A percentile compares a stretch with the other conserved stretches of the same genome.
These are phyloP conservation scores for Muricea muricata DNA, from an alignment of 92 coral and sea anemone genomes.

Conservation along the genomic window DNA sequence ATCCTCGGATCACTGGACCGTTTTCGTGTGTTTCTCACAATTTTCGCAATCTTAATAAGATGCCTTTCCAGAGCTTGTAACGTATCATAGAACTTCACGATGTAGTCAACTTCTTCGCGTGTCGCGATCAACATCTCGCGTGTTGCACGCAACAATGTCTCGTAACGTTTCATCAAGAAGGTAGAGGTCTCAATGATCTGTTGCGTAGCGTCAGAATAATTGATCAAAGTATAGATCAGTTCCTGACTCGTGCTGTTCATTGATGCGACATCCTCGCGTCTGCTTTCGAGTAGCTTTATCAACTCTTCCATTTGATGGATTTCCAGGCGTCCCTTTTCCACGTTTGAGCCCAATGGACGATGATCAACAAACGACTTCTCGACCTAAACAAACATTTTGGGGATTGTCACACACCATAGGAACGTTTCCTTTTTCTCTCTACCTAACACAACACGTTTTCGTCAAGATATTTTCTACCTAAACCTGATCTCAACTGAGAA, in stretches of 20 bases:
- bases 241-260: slow-evolving; percentile 47
- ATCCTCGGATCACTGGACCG: slow-evolving; percentile 40
- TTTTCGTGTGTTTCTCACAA: slow-evolving; percentile 31
- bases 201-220: slow-evolving; percentile 43
- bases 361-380: slow-evolving; percentile 34
- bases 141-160: slow-evolving; percentile 16
- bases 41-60: slow-evolving; percentile 83
- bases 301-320: slow-evolving; percentile 23
- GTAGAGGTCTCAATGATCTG: slow-evolving; percentile 48
- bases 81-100: slow-evolving; percentile 35
- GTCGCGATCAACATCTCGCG: slow-evolving; percentile 42
- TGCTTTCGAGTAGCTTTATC: slow-evolving; percentile 11
- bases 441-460: no score
- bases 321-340: slow-evolving; percentile 44
- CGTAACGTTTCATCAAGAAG: slow-evolving; percentile 43
- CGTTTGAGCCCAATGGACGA: slow-evolving; percentile 36
- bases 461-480: no score
- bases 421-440: no score
- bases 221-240: slow-evolving; percentile 31
- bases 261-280: slow-evolving; percentile 21
- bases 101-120: slow-evolving; percentile 30
- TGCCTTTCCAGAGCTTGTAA: slow-evolving; percentile 75
- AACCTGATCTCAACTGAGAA: no score
- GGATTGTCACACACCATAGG: no score
- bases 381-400: not conserved